phyloP scores from a whole-genome alignment of 1,140 invertebrate species.

The Drosophila rhopaloa region DNA sequence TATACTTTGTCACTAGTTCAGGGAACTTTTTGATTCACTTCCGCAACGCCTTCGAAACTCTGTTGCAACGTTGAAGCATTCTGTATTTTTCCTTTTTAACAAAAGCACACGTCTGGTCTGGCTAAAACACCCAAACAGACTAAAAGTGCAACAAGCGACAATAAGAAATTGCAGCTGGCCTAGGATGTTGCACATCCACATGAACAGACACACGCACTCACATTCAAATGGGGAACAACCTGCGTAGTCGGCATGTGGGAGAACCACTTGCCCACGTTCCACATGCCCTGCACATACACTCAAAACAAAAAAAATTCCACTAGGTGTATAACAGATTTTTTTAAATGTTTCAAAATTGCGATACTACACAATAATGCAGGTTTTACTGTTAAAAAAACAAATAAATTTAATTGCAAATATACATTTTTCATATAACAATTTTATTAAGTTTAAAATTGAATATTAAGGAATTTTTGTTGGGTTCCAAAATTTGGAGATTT shows the following conservation, averaged over 20 bases:
- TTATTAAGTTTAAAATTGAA: too few species aligned
- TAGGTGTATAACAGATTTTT: too few species aligned
- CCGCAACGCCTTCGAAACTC: conserved; percentile 11
- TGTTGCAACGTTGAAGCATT: conserved; percentile 29
- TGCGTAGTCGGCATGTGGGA: conserved; percentile 74
- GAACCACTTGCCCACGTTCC: conserved; percentile 68
- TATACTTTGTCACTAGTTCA: conserved; percentile 25
- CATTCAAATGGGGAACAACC: conserved; percentile 19
- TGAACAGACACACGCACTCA: conserved; percentile 16
- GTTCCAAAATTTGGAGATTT: too few species aligned
- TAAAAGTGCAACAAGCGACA: conserved; percentile 42
- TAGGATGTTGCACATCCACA: conserved; percentile 31
- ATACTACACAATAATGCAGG: too few species aligned
- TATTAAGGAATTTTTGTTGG: too few species aligned
- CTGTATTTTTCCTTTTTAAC: conserved; percentile 14
- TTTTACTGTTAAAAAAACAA: too few species aligned
- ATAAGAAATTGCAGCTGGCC: conserved; percentile 19
- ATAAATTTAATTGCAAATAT: too few species aligned
- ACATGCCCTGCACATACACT: conserved; percentile 23
- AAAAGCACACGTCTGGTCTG: conserved; percentile 36
- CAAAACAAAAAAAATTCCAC: not conserved
- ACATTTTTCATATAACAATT: too few species aligned
- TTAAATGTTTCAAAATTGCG: too few species aligned
- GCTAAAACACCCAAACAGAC: conserved; percentile 12
- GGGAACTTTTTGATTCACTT: conserved; percentile 29